phyloP scores from a whole-genome alignment of 2,888 invertebrate species.

The Priocnemis perturbator region DNA sequence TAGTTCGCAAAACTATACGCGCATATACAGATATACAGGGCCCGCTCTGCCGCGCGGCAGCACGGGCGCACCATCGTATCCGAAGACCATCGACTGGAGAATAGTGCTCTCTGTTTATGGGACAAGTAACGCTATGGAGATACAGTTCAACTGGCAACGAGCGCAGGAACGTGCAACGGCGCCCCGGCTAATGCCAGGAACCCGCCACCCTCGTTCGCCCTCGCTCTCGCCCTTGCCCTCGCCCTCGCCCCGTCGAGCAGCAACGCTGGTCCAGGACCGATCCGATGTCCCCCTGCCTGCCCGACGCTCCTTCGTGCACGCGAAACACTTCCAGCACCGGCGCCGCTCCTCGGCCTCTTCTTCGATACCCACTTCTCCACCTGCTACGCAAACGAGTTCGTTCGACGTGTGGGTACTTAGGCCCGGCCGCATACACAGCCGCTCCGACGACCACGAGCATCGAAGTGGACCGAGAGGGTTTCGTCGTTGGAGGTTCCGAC shows the following conservation, averaged over 20 bases:
- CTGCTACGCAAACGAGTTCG: conserved; percentile 31
- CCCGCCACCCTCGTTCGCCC: conserved; percentile 9
- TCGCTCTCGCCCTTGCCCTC: conserved; percentile 18
- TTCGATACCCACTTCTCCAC: conserved; percentile 18
- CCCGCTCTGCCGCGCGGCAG: conserved; percentile 24
- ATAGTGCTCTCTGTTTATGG: conserved; percentile 71
- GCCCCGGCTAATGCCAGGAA: conserved; percentile 43
- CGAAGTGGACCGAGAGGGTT: conserved; percentile 39
- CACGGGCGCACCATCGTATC: conserved; percentile 61
- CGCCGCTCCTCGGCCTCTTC: conserved; percentile 5
- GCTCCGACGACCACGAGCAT: conserved; percentile 19
- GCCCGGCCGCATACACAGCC: conserved; percentile 1
- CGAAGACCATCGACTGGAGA: conserved; percentile 73
- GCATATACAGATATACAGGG: conserved; percentile 47
- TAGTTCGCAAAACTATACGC: conserved; percentile 70
- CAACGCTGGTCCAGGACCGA: conserved; percentile 31
- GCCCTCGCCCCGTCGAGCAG: conserved; percentile 30
- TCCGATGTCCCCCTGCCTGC: conserved; percentile 33
- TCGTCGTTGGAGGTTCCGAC: conserved; percentile 20
- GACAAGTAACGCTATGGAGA: conserved; percentile 70
- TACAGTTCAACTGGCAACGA: conserved; percentile 70
- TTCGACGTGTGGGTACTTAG: conserved; percentile 20
- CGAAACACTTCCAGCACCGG: conserved; percentile 39
- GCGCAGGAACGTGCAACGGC: conserved; percentile 59
- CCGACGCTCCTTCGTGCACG: conserved; percentile 32